phyloP scores from a whole-genome alignment of 1,140 invertebrate genomes.

The Temnothorax curvispinosus region DNA sequence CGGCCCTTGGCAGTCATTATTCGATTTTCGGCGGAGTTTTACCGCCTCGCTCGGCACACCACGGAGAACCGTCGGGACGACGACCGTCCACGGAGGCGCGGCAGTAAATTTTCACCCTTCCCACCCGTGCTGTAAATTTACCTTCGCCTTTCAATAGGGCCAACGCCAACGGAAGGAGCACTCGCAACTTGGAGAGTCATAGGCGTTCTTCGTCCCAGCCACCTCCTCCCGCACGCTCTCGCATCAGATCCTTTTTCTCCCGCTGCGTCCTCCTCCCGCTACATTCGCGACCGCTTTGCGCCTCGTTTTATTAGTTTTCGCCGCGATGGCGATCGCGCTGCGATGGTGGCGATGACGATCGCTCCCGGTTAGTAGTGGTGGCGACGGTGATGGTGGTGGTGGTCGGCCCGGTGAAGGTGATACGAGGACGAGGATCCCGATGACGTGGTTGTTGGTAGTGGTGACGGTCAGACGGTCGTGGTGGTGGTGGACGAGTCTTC shows the following conservation, averaged over 20 bases:
- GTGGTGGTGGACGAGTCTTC: constrained; percentile 54
- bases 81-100: constrained; percentile 62
- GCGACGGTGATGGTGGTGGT: constrained; percentile 42
- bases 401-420: constrained; percentile 60
- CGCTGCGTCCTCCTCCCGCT: constrained; percentile 33
- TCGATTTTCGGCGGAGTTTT: constrained; percentile 77
- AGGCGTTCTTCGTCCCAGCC: constrained; percentile 9
- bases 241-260: constrained; percentile 28
- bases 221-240: background rate
- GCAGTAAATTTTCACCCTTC: constrained; percentile 82
- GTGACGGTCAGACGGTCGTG: constrained; percentile 49
- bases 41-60: constrained; percentile 46
- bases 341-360: constrained; percentile 70
- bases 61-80: constrained; percentile 26
- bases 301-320: constrained; percentile 70
- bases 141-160: constrained; percentile 77
- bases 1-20: constrained; percentile 58
- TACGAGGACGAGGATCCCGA: constrained; percentile 58
- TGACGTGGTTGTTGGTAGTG: constrained; percentile 54
- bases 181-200: constrained; percentile 16
- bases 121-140: constrained; percentile 78
- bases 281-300: constrained; percentile 53
- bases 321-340: constrained; percentile 68
- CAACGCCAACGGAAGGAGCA: constrained; percentile 57
- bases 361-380: constrained; percentile 30